Evolutionary conservation across 2,888 invertebrate genomes (phyloP), one percentile per base, ranked within the genome.

Genomic region (Auanema freiburgensis): DNA sequence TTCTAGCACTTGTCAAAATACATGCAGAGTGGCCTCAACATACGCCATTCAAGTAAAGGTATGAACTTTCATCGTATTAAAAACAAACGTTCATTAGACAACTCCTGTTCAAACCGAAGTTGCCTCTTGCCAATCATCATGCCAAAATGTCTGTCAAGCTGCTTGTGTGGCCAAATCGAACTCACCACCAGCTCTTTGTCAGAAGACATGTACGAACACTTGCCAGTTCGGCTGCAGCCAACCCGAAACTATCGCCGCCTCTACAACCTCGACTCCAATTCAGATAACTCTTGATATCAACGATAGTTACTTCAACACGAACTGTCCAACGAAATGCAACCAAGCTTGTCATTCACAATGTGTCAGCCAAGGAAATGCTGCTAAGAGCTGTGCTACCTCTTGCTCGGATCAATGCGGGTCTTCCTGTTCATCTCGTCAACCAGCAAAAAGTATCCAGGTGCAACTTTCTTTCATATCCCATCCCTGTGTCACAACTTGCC

Each of bases 281-380:
- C 62, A 65, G 54, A 71, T 71, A 55, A 63, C 65, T 14, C 63
- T 73, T 21, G 69, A 73, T 56, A 71, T 73, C 61, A 70, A 67
- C 64, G 73, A 73, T 55, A 46, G 59, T 16, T 73, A 69, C 53
- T 73, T 71, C 59, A 58, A 65, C 60, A 59, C 63, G n/a, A 68
- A 71, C 44, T 73, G 73, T 52, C 63, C 60, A 16, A 42, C 60
- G 51, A 42, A 71, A 51, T 73, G 73, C 57, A 57, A 63, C 18
- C 73, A 73, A 61, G 56, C 66, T 2, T 73, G 73, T 44, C 71
- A 71, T 60, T 69, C 69, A 10, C 70, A 71, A 60, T 73, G 73
- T 53, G 63, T 73, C 57, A 67, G 67, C 1, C 67, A 72, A 63
- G 72, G 70, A 57, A 72, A 70, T 56, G 55, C 66, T 1, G 72